Evolutionary conservation across 2,797 vertebrate genomes (phyloP).

Genomic region (Sarcoramphus papa): DNA sequence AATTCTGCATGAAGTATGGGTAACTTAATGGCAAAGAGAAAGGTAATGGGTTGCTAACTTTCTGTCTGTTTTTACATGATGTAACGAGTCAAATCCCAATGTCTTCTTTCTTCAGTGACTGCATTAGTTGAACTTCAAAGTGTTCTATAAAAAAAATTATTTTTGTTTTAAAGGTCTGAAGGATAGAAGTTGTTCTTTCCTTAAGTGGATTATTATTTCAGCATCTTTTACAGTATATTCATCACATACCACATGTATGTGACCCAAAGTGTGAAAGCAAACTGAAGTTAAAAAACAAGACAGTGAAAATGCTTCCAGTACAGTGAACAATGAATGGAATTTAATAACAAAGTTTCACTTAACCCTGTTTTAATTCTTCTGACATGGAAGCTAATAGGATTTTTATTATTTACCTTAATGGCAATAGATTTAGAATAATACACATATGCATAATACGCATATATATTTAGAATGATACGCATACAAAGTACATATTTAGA

Average conservation of each 20-base stretch:
- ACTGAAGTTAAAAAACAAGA: not conserved
- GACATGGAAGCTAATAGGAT: not conserved
- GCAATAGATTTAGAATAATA: not conserved
- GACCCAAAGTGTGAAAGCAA: not conserved
- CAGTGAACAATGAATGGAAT: not conserved
- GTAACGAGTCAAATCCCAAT: constrained; percentile 6
- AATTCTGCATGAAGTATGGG: constrained; percentile 82
- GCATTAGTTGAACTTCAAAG: not conserved
- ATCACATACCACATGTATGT: not conserved
- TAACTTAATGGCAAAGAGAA: constrained; percentile 81
- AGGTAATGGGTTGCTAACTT: constrained; percentile 78
- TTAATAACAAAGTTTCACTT: not conserved
- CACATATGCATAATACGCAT: too few species aligned
- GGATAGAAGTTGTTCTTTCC: not conserved
- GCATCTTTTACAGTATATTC: not conserved
- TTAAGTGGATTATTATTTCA: not conserved
- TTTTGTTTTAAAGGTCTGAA: not conserved
- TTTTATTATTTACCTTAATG: not conserved
- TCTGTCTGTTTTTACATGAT: constrained; percentile 57
- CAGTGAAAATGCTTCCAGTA: not conserved
- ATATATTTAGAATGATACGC: not conserved
- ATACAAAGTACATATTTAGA: not conserved
- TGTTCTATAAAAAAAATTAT: not conserved
- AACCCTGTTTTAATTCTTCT: not conserved
- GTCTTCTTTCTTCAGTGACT: not conserved